Conservation (phyloP, 2,113 vertebrate species). For the Calidris pygmaea region DNA sequence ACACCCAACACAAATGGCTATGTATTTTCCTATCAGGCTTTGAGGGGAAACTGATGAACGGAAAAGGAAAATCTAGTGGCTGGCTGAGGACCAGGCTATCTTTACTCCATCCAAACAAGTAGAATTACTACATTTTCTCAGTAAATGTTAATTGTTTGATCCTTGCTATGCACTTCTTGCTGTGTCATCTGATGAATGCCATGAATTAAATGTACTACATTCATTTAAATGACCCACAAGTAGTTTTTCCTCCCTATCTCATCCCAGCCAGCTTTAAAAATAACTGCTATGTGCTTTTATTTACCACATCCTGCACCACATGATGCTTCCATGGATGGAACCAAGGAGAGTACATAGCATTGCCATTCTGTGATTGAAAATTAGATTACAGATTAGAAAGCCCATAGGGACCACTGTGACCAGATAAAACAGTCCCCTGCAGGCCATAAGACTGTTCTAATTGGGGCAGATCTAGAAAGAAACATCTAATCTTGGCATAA, state of each 20-base stretch:
- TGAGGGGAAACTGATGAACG: background rate
- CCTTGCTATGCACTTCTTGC: background rate
- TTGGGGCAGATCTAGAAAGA: background rate
- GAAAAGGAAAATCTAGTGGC: background rate
- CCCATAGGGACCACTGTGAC: background rate
- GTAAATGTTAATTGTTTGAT: conserved; percentile 40
- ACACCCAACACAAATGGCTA: background rate
- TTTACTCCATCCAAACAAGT: background rate
- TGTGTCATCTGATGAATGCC: conserved; percentile 1
- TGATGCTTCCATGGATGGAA: conserved; percentile 34
- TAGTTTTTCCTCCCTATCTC: conserved; percentile 27
- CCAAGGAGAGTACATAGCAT: background rate
- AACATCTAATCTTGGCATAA: background rate
- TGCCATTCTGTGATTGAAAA: background rate
- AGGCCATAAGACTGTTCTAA: background rate
- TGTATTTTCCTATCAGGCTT: background rate
- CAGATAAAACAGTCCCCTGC: conserved; percentile 21
- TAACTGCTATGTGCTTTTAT: conserved; percentile 11
- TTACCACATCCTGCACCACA: conserved; percentile 20
- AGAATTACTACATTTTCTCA: conserved; percentile 8
- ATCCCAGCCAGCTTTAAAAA: conserved; percentile 30
- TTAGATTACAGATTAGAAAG: conserved; percentile 8
- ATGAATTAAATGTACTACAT: background rate
- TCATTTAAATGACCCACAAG: background rate
- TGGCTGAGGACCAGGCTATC: background rate